phyloP scores from a whole-genome alignment of 2,797 vertebrate genomes.

The Gallinago nigripennis region DNA sequence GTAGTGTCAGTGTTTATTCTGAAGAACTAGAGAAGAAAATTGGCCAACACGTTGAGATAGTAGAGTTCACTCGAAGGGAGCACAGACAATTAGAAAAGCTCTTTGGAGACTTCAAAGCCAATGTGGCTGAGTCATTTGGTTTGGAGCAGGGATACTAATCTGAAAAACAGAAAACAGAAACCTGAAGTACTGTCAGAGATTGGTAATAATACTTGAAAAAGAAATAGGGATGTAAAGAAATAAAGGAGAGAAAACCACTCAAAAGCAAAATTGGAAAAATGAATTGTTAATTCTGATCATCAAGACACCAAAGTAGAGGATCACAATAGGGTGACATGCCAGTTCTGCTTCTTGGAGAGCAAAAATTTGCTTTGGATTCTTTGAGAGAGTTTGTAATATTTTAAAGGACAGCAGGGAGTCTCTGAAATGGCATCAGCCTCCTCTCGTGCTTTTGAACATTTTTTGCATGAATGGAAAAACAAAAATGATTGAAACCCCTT shows the following conservation, averaged over 20 bases:
- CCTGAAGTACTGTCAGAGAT: neutral
- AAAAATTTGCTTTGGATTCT: neutral
- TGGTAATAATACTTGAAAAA: neutral
- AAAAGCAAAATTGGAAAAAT: neutral
- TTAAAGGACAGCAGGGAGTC: neutral
- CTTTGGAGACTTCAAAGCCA: constrained; percentile 9
- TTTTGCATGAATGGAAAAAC: neutral
- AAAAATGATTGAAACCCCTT: neutral
- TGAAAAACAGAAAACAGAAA: neutral
- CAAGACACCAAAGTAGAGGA: neutral
- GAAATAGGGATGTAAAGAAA: neutral
- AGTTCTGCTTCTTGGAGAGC: neutral
- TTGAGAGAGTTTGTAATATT: neutral
- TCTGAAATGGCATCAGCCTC: neutral
- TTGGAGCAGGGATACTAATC: neutral
- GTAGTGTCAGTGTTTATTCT: constrained; percentile 48
- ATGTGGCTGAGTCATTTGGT: neutral
- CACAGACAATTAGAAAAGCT: neutral
- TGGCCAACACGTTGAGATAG: neutral
- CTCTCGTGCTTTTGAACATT: neutral
- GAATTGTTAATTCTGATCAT: neutral
- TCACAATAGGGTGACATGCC: neutral
- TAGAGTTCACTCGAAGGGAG: neutral
- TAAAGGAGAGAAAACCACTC: neutral
- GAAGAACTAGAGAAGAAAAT: constrained; percentile 27